A percentile compares a stretch with the other conserved stretches of the same genome.
Evolutionary conservation across 1,140 invertebrate species (phyloP).

Genomic region (Aphelinus certus): DNA sequence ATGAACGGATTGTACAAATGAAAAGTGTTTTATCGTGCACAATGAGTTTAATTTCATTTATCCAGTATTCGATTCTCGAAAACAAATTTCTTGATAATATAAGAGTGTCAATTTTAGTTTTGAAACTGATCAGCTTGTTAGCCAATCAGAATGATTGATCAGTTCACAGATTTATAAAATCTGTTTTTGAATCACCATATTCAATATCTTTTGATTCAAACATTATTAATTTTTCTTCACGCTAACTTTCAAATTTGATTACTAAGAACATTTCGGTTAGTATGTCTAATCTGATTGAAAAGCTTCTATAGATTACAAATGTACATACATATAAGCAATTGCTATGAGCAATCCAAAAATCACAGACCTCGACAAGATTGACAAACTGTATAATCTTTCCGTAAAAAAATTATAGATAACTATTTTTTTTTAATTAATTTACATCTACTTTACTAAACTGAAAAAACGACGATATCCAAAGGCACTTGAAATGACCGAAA

Average conservation of each 20-base stretch:
- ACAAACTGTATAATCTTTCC: conserved; percentile 30
- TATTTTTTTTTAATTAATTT: conserved; percentile 24
- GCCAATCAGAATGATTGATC: conserved; percentile 6
- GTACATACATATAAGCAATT: conserved; percentile 24
- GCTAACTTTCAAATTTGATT: no score
- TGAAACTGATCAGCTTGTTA: conserved; percentile 27
- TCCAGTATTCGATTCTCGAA: conserved; percentile 13
- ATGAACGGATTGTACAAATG: conserved; percentile 37
- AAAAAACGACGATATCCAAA: conserved; percentile 12
- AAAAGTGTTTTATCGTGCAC: conserved; percentile 28
- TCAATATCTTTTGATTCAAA: no score
- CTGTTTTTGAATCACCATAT: no score
- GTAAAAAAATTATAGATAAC: conserved; percentile 18
- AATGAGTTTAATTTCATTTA: conserved; percentile 35
- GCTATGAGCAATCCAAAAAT: conserved; percentile 35
- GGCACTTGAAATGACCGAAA: conserved; percentile 15
- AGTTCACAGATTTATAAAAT: no score
- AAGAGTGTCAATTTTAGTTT: conserved; percentile 26
- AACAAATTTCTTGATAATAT: not conserved
- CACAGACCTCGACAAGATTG: conserved; percentile 32
- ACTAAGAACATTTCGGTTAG: not conserved
- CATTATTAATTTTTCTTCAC: no score
- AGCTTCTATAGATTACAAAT: conserved; percentile 26
- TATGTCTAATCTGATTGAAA: conserved; percentile 33
- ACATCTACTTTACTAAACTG: conserved; percentile 21